These are phyloP conservation scores for Lucinisca nassula DNA, from an alignment of 2,888 invertebrate genomes.

Conservation along the genomic window DNA sequence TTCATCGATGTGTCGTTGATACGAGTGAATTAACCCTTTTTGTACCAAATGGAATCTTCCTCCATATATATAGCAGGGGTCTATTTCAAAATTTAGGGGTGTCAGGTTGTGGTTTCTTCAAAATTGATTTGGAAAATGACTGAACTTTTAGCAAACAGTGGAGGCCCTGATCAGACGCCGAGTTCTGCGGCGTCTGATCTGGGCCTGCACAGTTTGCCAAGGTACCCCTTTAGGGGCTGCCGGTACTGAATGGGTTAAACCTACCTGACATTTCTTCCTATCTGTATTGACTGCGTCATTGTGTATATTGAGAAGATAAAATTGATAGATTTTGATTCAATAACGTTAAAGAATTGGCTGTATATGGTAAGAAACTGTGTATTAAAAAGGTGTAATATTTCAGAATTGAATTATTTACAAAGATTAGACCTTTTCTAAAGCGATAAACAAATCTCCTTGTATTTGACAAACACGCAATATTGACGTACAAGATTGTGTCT, in stretches of 20 bases:
- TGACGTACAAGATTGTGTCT: background rate
- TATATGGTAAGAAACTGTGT: background rate
- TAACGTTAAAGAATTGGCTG: background rate
- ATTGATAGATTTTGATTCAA: background rate
- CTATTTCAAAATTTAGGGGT: too few relatives aligned
- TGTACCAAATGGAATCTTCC: too few relatives aligned
- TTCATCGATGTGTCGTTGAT: background rate
- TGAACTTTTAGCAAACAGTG: too few relatives aligned
- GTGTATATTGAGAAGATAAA: background rate
- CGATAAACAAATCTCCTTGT: background rate
- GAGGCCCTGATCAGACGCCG: too few relatives aligned
- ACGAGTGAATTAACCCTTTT: too few relatives aligned
- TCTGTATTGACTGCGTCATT: background rate
- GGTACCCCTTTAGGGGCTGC: too few relatives aligned
- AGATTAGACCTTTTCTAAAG: background rate
- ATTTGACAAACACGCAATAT: background rate
- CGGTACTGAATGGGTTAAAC: background rate
- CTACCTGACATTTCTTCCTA: background rate
- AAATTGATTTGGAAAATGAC: too few relatives aligned
- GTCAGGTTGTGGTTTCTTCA: too few relatives aligned
- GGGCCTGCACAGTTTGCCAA: too few relatives aligned
- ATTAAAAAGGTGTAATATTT: background rate
- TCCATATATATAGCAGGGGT: too few relatives aligned
- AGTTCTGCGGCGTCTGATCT: too few relatives aligned
- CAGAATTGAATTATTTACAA: background rate